These are phyloP conservation scores for Leistus spinibarbis DNA, from an alignment of 2,888 invertebrate genomes.

Conservation along the genomic window DNA sequence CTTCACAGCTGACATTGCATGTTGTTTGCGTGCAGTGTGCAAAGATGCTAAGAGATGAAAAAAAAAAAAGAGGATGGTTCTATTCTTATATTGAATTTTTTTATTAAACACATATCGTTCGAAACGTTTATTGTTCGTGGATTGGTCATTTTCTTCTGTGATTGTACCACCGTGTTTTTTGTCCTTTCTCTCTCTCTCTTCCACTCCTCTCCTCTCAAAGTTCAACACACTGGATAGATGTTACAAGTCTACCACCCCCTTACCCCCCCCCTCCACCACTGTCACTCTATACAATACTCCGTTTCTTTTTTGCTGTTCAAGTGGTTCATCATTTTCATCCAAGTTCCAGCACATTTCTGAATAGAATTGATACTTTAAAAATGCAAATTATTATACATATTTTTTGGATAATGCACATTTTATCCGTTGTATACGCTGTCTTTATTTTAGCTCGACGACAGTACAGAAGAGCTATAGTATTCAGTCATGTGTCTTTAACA, in stretches of 20 bases:
- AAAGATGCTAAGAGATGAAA: neutral
- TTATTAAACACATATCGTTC: conserved; percentile 22
- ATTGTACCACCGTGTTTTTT: neutral
- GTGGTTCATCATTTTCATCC: neutral
- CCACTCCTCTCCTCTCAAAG: conserved; percentile 20
- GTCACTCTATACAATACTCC: neutral
- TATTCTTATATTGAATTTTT: conserved; percentile 37
- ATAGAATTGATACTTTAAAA: no score
- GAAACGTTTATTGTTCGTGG: conserved; percentile 29
- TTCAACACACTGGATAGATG: conserved; percentile 33
- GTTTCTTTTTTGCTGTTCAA: neutral
- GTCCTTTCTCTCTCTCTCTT: no score
- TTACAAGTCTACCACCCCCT: neutral
- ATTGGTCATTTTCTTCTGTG: conserved; percentile 34
- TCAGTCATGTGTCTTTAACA: no score
- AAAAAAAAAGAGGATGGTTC: neutral
- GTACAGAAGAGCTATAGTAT: no score
- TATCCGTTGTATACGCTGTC: no score
- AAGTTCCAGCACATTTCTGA: no score
- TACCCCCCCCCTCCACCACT: neutral
- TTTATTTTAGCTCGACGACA: no score
- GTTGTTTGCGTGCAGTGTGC: neutral
- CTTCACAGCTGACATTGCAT: no score
- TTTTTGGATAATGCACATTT: neutral
- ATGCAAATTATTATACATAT: neutral